phyloP scores from a whole-genome alignment of 2,113 vertebrate species.

The Elaphurus davidianus region DNA sequence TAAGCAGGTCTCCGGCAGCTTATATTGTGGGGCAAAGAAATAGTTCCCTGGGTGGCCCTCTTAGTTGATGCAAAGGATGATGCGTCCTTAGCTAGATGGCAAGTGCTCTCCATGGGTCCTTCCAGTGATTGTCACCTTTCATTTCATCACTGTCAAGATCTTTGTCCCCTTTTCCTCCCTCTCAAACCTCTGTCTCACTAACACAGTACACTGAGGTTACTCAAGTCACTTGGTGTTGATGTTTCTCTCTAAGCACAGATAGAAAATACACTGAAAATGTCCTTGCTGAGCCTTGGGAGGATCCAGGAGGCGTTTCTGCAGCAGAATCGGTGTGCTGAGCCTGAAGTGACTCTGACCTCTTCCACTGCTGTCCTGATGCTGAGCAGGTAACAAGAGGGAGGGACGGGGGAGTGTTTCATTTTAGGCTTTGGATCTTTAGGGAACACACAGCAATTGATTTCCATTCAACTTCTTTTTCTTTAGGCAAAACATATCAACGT shows the following conservation, averaged over 20 bases:
- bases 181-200: neutral
- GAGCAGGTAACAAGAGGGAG: constrained; percentile 39
- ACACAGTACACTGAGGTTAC: neutral
- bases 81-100: neutral
- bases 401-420: rapidly evolving
- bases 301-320: constrained; percentile 30
- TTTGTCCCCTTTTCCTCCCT: neutral
- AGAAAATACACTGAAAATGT: neutral
- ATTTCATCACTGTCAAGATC: neutral
- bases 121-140: neutral
- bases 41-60: neutral
- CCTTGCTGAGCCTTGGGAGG: constrained; percentile 7
- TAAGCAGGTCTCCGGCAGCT: neutral
- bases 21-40: neutral
- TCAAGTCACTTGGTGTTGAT: neutral
- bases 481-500: constrained; percentile 39
- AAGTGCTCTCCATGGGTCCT: neutral
- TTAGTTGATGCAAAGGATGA: neutral
- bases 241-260: neutral
- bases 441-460: neutral
- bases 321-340: neutral
- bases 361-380: neutral
- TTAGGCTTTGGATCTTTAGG: neutral
- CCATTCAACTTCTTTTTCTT: neutral
- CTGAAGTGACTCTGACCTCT: neutral